Percentiles rank a stretch among this genome's conserved stretches.
phyloP scores from a whole-genome alignment of 2,797 vertebrate species.

The Rachycentron canadum region DNA sequence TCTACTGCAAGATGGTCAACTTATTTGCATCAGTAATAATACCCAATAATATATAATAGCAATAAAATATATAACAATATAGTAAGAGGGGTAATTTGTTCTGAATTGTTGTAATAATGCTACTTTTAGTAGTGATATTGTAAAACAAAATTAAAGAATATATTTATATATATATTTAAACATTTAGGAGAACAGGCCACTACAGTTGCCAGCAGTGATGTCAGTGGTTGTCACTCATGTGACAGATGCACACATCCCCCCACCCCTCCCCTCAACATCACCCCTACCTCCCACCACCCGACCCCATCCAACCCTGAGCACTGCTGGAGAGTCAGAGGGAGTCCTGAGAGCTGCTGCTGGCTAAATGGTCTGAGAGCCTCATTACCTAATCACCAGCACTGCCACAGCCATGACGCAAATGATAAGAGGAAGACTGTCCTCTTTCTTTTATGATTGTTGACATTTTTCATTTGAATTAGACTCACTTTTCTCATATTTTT shows the following conservation, averaged over 20 bases:
- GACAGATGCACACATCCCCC: constrained; percentile 89
- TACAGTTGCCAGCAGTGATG: constrained; percentile 82
- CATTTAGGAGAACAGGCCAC: constrained; percentile 85
- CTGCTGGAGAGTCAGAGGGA: constrained; percentile 88
- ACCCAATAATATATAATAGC: background rate
- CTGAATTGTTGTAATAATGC: background rate
- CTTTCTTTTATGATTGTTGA: constrained; percentile 47
- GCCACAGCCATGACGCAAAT: constrained; percentile 92
- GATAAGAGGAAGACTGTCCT: constrained; percentile 86
- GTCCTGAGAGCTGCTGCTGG: constrained; percentile 91
- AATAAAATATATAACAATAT: background rate
- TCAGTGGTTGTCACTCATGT: constrained; percentile 91
- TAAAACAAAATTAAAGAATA: constrained; percentile 20
- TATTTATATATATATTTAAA: constrained; percentile 83
- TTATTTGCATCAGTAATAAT: background rate
- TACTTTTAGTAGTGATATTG: background rate
- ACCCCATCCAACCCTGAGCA: constrained; percentile 50
- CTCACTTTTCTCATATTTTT: constrained; percentile 34
- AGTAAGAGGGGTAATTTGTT: background rate
- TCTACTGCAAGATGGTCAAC: background rate
- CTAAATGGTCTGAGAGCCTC: constrained; percentile 96
- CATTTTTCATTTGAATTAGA: constrained; percentile 52
- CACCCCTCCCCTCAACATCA: constrained; percentile 60
- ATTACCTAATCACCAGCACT: constrained; percentile 98
- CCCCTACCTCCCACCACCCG: too few species aligned